Evolutionary conservation across 1,140 invertebrate genomes (phyloP).

Genomic region (Agraylea sexmaculata): DNA sequence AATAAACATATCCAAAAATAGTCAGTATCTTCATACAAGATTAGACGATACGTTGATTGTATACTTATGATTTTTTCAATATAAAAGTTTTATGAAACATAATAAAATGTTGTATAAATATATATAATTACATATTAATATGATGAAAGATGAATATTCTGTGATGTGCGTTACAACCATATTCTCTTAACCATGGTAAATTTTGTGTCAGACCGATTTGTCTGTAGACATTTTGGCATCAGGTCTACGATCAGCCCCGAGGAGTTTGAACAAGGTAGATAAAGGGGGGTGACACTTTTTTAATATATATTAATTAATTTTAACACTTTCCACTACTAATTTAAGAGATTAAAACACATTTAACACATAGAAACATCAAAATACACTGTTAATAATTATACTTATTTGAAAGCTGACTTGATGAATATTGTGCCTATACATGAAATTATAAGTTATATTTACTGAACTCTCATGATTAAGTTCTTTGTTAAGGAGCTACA

Average conservation of each 20-base stretch:
- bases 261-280: constrained; percentile 16
- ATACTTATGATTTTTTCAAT: background rate
- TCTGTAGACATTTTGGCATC: constrained; percentile 5
- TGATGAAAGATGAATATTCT: background rate
- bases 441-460: constrained; percentile 6
- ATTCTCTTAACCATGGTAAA: no score
- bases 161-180: no score
- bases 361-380: constrained; percentile 22
- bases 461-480: constrained; percentile 7
- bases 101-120: constrained; percentile 1
- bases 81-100: background rate
- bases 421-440: constrained; percentile 38
- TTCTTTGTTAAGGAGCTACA: constrained; percentile 20
- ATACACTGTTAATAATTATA: constrained; percentile 18
- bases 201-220: no score
- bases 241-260: constrained; percentile 21
- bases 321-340: constrained; percentile 9
- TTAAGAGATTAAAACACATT: constrained; percentile 23
- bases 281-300: constrained; percentile 13
- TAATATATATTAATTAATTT: constrained; percentile 4
- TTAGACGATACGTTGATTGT: background rate
- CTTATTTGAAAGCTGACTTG: constrained; percentile 36
- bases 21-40: background rate
- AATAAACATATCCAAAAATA: constrained; percentile 21
- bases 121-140: constrained; percentile 4